Percentiles rank a stretch among this genome's conserved stretches.
Conservation (phyloP, 2,113 vertebrate genomes). For the Vulpes vulpes region DNA sequence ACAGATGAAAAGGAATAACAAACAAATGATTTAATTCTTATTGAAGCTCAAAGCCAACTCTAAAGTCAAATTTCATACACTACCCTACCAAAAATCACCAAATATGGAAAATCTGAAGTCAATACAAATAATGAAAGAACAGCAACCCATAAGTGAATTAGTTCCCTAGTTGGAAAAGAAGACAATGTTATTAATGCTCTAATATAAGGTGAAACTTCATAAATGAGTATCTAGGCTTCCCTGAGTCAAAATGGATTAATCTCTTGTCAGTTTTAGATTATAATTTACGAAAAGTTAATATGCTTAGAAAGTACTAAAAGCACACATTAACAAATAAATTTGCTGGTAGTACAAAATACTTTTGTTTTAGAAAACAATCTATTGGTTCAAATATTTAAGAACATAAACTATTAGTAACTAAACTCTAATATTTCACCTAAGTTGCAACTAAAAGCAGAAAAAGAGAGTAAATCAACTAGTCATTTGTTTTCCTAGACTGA, state of each 20-base stretch:
- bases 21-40: slow-evolving; percentile 37
- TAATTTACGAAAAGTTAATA: slow-evolving; percentile 23
- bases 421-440: slow-evolving; percentile 17
- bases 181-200: slow-evolving; percentile 37
- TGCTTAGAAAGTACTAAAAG: neutral
- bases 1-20: neutral
- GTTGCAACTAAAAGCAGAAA: slow-evolving; percentile 37
- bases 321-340: slow-evolving; percentile 31
- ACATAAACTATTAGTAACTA: slow-evolving; percentile 39
- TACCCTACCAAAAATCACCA: neutral
- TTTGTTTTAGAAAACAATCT: slow-evolving; percentile 37
- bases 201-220: neutral
- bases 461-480: slow-evolving; percentile 41
- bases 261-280: neutral
- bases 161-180: neutral
- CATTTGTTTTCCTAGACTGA: neutral
- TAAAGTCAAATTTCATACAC: slow-evolving; percentile 55
- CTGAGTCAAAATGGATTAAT: neutral
- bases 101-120: slow-evolving; percentile 45
- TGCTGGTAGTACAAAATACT: neutral
- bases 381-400: slow-evolving; percentile 28
- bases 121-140: slow-evolving; percentile 51
- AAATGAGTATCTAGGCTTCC: neutral
- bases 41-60: slow-evolving; percentile 12
- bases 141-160: neutral